Evolutionary conservation across 2,888 invertebrate genomes (phyloP).

Genomic region (Oasisia sp.): DNA sequence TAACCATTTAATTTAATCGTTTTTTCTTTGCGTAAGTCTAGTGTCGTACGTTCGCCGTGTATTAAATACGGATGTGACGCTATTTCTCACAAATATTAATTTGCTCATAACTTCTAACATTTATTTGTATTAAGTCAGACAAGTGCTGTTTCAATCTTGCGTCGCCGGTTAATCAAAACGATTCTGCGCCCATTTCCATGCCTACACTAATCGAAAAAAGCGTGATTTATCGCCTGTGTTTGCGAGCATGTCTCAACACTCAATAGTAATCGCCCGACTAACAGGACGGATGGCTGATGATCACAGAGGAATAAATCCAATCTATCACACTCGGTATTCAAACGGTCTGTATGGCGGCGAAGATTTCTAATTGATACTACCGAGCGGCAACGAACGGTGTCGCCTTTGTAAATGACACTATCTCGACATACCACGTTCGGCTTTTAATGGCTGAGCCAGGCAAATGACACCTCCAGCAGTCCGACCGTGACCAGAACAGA

Average conservation of each 20-base stretch:
- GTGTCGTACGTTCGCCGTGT: background rate
- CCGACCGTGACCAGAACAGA: background rate
- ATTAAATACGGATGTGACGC: background rate
- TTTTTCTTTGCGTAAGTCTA: background rate
- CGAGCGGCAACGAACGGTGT: slow-evolving; percentile 9
- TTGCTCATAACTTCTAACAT: background rate
- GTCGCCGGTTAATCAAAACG: background rate
- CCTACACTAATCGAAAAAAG: background rate
- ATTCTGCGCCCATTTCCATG: background rate
- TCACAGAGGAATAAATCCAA: background rate
- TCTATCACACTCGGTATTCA: background rate
- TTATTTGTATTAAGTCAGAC: background rate
- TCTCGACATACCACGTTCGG: slow-evolving; percentile 17
- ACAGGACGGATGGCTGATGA: background rate
- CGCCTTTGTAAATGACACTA: slow-evolving; percentile 13
- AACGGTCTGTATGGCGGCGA: background rate
- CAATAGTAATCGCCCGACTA: background rate
- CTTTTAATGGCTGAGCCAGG: background rate
- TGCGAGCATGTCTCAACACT: background rate
- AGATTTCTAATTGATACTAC: background rate
- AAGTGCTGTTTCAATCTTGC: slow-evolving; percentile 12
- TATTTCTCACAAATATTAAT: background rate
- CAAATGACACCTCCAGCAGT: background rate
- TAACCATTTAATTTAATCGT: background rate
- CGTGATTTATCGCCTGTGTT: background rate